Evolutionary conservation across 1,140 invertebrate genomes (phyloP).

Genomic region (Anagrus nilaparvatae): DNA sequence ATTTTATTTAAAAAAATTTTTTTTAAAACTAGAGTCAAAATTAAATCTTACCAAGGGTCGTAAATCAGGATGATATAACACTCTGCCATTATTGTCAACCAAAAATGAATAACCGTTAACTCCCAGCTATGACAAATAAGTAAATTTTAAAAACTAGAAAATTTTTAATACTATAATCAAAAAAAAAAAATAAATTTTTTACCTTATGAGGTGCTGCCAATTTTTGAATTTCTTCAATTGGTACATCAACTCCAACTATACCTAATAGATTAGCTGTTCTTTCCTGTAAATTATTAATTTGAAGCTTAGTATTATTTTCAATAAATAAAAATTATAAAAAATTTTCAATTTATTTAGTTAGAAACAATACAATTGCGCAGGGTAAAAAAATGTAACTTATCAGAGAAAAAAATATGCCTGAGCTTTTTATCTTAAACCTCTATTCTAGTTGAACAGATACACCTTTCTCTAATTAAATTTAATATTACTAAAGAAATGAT

Average conservation of each 20-base stretch:
- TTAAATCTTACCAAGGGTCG: conserved; percentile 75
- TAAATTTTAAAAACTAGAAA: conserved; percentile 12
- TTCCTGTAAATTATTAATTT: conserved; percentile 53
- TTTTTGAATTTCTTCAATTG: conserved; percentile 84
- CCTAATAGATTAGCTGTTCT: conserved; percentile 80
- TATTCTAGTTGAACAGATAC: too few relatives aligned
- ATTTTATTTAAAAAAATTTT: conserved; percentile 7
- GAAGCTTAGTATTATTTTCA: conserved; percentile 6
- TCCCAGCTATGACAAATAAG: conserved; percentile 65
- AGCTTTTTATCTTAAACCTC: too few relatives aligned
- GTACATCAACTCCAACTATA: conserved; percentile 89
- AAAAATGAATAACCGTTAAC: conserved; percentile 95
- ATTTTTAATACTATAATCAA: conserved; percentile 10
- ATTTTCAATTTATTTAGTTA: too few relatives aligned
- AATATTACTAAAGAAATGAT: too few relatives aligned
- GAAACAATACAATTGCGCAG: too few relatives aligned
- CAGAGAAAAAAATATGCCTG: too few relatives aligned
- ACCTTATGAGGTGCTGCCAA: conserved; percentile 86
- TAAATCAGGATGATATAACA: conserved; percentile 95
- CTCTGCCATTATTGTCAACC: conserved; percentile 94
- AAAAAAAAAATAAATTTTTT: conserved; percentile 14
- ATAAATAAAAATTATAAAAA: conserved; percentile 7
- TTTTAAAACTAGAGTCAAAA: neutral
- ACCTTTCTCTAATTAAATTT: too few relatives aligned
- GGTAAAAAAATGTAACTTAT: too few relatives aligned